Evolutionary conservation across 2,888 invertebrate species (phyloP).

Genomic region (Maniola hyperantus): DNA sequence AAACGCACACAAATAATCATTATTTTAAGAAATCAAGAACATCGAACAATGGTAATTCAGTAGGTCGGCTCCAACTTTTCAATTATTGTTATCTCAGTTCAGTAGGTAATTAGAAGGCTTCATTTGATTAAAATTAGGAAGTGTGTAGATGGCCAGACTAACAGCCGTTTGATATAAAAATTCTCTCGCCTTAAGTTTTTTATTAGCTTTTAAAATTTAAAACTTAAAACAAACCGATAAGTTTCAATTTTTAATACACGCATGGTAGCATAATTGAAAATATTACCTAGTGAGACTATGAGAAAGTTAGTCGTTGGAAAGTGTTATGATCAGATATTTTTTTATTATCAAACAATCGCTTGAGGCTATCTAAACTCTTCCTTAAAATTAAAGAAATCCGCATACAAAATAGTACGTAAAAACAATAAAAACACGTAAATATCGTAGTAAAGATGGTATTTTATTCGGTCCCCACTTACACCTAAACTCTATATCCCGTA

Average conservation of each 20-base stretch:
- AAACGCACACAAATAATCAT: background rate
- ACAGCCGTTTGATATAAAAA: no score
- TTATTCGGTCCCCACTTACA: constrained; percentile 49
- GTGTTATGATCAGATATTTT: no score
- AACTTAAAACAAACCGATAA: no score
- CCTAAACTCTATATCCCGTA: constrained; percentile 62
- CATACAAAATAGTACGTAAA: background rate
- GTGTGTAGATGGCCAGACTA: no score
- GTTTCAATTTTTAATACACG: no score
- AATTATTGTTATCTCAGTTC: background rate
- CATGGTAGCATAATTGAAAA: no score
- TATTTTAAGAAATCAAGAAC: background rate
- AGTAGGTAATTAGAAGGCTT: constrained; percentile 8
- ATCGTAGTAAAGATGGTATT: background rate
- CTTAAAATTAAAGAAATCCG: background rate
- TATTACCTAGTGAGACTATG: no score
- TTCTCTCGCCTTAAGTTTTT: no score
- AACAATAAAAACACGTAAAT: background rate
- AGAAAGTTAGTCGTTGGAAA: no score
- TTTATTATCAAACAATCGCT: no score
- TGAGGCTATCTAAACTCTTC: no score
- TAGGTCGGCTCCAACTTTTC: background rate
- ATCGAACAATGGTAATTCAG: background rate
- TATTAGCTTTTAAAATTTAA: no score
- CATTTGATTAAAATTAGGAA: background rate